These are phyloP conservation scores for Nesogale talazaci DNA, from an alignment of 2,113 vertebrate species.

Conservation along the genomic window DNA sequence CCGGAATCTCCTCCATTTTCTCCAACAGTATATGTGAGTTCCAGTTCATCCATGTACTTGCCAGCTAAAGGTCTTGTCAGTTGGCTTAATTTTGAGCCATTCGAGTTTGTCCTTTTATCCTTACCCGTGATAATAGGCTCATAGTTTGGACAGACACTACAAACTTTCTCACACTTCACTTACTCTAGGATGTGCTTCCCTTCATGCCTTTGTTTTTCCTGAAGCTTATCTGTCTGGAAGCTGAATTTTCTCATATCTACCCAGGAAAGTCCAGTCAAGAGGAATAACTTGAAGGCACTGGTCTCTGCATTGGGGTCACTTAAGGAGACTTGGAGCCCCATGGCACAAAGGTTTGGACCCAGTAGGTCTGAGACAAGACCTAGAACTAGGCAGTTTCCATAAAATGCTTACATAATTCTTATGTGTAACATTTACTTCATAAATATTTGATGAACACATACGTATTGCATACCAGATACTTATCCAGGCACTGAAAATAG, in stretches of 20 bases:
- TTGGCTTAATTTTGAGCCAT: no score
- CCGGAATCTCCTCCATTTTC: no score
- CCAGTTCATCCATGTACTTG: no score
- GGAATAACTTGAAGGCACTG: no score
- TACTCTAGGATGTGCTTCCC: not conserved
- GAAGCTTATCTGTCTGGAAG: not conserved
- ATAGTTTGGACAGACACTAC: not conserved
- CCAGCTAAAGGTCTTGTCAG: no score
- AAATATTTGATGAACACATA: not conserved
- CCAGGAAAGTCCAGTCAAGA: not conserved
- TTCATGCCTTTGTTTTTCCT: not conserved
- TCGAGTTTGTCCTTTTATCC: not conserved
- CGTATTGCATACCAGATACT: no score
- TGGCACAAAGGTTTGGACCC: not conserved
- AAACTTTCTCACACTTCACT: no score
- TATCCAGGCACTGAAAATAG: not conserved
- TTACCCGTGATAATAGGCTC: not conserved
- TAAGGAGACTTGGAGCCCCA: not conserved
- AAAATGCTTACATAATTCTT: not conserved
- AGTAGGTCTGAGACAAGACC: not conserved
- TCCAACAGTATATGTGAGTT: no score
- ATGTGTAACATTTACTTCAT: not conserved
- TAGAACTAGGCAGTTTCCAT: not conserved
- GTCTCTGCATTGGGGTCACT: not conserved
- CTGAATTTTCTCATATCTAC: not conserved